phyloP scores from a whole-genome alignment of 2,113 vertebrate species.

The Hydrochoerus hydrochaeris region DNA sequence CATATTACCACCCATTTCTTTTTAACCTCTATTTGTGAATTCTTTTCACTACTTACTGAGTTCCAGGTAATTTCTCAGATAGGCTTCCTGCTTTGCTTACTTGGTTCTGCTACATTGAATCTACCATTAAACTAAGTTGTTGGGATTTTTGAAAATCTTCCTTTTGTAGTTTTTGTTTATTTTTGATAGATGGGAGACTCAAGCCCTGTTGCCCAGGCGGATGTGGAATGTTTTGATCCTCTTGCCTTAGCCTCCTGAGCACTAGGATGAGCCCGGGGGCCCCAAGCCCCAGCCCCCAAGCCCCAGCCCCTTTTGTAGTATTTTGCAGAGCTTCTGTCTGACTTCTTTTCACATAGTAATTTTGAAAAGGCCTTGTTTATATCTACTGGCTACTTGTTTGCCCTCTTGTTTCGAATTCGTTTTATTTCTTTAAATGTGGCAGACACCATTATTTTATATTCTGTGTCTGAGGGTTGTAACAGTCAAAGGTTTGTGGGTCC shows the following conservation, averaged over 20 bases:
- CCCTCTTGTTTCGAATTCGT: background rate
- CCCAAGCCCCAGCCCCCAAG: background rate
- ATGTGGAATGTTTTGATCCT: too few relatives aligned
- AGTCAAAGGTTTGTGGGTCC: background rate
- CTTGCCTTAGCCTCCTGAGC: background rate
- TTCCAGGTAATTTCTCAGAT: background rate
- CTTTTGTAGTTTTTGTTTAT: background rate
- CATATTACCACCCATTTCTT: background rate
- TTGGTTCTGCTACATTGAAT: background rate
- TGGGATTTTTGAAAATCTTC: background rate
- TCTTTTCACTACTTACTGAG: background rate
- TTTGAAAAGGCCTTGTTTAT: background rate
- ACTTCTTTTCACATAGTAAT: background rate
- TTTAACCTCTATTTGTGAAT: background rate
- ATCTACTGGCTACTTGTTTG: constrained; percentile 11
- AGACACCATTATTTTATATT: constrained; percentile 23
- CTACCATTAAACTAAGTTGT: background rate
- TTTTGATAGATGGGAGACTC: background rate
- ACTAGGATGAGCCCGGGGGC: background rate
- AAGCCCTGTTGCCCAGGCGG: background rate
- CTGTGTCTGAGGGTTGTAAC: background rate
- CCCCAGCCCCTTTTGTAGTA: background rate
- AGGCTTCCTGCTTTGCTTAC: background rate
- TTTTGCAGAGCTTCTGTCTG: background rate
- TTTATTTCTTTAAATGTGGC: background rate